phyloP scores from a whole-genome alignment of 2,797 vertebrate species.

The Cephalopachus bancanus region DNA sequence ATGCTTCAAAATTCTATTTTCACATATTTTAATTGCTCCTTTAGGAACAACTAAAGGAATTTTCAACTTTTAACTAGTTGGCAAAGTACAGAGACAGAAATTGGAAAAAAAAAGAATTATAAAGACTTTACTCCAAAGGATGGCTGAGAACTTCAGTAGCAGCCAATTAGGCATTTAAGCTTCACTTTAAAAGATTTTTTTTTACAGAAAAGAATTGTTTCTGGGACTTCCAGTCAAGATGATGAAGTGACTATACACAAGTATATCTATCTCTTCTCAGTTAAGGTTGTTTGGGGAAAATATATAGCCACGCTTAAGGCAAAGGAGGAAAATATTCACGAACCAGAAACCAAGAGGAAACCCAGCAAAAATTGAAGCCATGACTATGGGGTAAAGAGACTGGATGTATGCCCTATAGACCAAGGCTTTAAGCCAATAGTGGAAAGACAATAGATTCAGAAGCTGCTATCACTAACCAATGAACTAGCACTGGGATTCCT shows the following conservation, averaged over 20 bases:
- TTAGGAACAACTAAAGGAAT: constrained; percentile 27
- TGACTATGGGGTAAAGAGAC: neutral
- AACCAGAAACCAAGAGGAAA: neutral
- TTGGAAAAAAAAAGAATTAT: neutral
- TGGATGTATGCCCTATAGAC: rapidly evolving
- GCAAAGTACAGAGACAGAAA: neutral
- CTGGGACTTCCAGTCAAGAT: neutral
- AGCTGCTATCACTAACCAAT: neutral
- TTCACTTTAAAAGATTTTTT: neutral
- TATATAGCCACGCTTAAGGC: neutral
- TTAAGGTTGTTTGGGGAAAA: neutral
- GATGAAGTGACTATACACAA: neutral
- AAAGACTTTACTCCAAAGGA: neutral
- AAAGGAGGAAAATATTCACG: neutral
- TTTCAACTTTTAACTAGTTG: neutral
- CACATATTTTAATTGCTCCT: neutral
- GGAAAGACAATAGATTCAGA: neutral
- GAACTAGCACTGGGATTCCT: neutral
- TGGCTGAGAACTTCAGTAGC: neutral
- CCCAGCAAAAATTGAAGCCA: neutral
- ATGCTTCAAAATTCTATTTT: neutral
- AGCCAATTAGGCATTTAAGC: neutral
- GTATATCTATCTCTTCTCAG: constrained; percentile 32
- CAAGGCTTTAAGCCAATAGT: neutral
- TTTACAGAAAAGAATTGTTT: constrained; percentile 22